phyloP scores from a whole-genome alignment of 2,888 invertebrate genomes.

The Cosmia pyralina region DNA sequence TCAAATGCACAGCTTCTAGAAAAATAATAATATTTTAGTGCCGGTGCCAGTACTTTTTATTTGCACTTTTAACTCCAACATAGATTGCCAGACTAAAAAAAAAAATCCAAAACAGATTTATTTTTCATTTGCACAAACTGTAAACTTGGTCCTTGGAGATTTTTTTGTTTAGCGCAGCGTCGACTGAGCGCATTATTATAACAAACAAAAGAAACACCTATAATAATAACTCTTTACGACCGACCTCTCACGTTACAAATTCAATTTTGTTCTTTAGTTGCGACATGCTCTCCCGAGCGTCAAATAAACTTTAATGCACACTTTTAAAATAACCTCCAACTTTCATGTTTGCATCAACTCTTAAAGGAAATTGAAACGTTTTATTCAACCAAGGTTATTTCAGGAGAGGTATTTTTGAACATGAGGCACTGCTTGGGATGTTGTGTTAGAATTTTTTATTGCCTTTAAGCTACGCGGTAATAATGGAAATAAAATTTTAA shows the following conservation, averaged over 20 bases:
- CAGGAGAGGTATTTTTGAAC: conserved; percentile 62
- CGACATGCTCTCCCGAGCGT: conserved; percentile 68
- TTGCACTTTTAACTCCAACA: conserved; percentile 17
- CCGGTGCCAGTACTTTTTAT: conserved; percentile 23
- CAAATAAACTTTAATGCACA: conserved; percentile 74
- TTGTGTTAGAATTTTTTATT: conserved; percentile 48
- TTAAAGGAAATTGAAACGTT: conserved; percentile 71
- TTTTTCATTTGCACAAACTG: conserved; percentile 60
- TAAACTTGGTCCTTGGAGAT: conserved; percentile 62
- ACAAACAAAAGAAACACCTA: conserved; percentile 74
- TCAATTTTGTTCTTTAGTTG: conserved; percentile 80
- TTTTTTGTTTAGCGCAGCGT: conserved; percentile 53
- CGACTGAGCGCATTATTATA: conserved; percentile 70
- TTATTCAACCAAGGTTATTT: conserved; percentile 64
- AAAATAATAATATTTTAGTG: conserved; percentile 19
- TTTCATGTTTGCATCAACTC: conserved; percentile 72
- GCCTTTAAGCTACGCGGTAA: conserved; percentile 45
- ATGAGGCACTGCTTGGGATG: conserved; percentile 43
- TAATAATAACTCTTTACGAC: conserved; percentile 77
- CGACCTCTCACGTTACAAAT: conserved; percentile 78
- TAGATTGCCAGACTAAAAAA: conserved; percentile 45
- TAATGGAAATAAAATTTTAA: conserved; percentile 47
- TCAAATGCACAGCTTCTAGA: conserved; percentile 7
- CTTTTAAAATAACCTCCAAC: conserved; percentile 77
- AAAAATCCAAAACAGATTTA: conserved; percentile 51